These are phyloP conservation scores for Drosophila subsilvestris DNA, from an alignment of 2,888 invertebrate genomes.

Conservation along the genomic window DNA sequence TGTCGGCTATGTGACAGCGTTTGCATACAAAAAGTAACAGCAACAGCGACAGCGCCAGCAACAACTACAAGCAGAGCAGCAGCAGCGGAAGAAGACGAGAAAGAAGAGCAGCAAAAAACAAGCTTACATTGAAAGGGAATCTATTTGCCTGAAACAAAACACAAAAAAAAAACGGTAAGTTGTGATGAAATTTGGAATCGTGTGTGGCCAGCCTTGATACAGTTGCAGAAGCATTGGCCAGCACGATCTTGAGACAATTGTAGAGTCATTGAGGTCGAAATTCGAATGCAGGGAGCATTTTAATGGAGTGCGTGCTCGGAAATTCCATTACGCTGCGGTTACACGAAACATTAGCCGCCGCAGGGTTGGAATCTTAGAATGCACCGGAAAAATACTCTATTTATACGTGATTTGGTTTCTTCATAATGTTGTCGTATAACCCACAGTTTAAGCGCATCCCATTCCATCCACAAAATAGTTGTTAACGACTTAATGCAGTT, in stretches of 20 bases:
- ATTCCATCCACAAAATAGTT: neutral
- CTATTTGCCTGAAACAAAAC: slow-evolving; percentile 5
- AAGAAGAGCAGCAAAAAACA: slow-evolving; percentile 11
- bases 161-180: slow-evolving; percentile 59
- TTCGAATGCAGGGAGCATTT: slow-evolving; percentile 35
- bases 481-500: slow-evolving; percentile 32
- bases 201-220: slow-evolving; percentile 29
- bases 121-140: slow-evolving; percentile 36
- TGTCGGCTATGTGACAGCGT: slow-evolving; percentile 28
- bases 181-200: slow-evolving; percentile 11
- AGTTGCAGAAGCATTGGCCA: slow-evolving; percentile 5
- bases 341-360: no score
- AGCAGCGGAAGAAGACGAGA: slow-evolving; percentile 4
- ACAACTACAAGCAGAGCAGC: slow-evolving; percentile 13
- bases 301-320: slow-evolving; percentile 3
- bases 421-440: neutral
- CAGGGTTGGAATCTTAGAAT: no score
- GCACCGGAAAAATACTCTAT: no score
- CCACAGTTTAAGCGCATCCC: neutral
- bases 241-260: slow-evolving; percentile 35
- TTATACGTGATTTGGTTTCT: neutral
- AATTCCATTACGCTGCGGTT: no score
- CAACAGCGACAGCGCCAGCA: slow-evolving; percentile 20
- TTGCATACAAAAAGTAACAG: slow-evolving; percentile 31
- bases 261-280: slow-evolving; percentile 31